Base-by-base conservation (phyloP, 1,140 invertebrate genomes). In the Euwallacea similis region DNA sequence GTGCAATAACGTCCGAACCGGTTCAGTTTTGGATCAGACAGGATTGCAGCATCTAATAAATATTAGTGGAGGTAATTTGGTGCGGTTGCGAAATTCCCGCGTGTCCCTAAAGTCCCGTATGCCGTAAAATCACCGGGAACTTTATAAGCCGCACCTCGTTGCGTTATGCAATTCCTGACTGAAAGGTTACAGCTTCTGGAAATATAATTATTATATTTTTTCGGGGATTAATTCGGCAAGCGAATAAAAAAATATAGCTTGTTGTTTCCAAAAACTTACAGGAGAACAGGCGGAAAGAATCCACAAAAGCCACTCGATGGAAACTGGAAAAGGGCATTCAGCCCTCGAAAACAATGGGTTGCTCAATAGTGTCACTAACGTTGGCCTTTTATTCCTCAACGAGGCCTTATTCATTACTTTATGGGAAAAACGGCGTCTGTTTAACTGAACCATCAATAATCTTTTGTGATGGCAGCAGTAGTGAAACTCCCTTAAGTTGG, bases 21-120 rank as follows among this genome's bases (percentile, higher is more conserved):
- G 9, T 61, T 41, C 59, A 43, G 6, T 61, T 61, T 42, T 61
- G 42, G 42, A 42, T 61, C 59, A 43, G 42, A 43, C 59, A 11
- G 42, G 43, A 42, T 61, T 61, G n/a, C 59, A 43, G 8, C 59
- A 61, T 61, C 59, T n/a, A 61, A 43, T 61, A 61, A 61, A 61
- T 61, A 61, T 43, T 33, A 33, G 4, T 4, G 21, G 21, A 43
- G 59, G 42, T 43, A 61, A 61, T 61, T 61, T 61, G n/a, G 46
- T 58, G 59, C 41, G 59, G 59, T 61, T 61, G 7, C 42, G 10
- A 11, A 61, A 61, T 61, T 7, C 59, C 10, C 9, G 21, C 21
- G 42, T 16, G 42, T 60, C 58, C 42, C 54, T 11, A 61, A 61
- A 11, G 59, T 61, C 42, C 59, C 42, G 11, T 15, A 21, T 61